Evolutionary conservation across 2,888 invertebrate species (phyloP).

Genomic region (Meiosimyza platycephala): DNA sequence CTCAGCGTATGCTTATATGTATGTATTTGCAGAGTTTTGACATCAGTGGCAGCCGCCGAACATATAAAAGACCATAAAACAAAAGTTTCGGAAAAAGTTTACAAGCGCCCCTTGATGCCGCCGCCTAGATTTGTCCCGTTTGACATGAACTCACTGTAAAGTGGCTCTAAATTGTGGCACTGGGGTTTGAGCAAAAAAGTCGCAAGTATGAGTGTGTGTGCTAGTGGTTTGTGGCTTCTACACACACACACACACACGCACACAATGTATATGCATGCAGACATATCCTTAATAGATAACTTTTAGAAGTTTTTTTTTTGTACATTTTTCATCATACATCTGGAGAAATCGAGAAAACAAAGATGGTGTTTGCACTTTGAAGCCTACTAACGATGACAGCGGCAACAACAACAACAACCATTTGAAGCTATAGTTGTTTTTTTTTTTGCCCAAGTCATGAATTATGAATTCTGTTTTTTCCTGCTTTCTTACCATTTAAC

Average conservation of each 20-base stretch:
- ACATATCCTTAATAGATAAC: background rate
- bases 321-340: no score
- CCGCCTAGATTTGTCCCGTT: background rate
- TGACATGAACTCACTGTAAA: conserved; percentile 21
- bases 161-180: conserved; percentile 31
- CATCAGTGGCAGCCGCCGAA: conserved; percentile 45
- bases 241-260: conserved; percentile 18
- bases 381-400: no score
- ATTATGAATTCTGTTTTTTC: conserved; percentile 18
- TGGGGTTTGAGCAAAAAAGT: conserved; percentile 8
- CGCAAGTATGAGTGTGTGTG: conserved; percentile 18
- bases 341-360: no score
- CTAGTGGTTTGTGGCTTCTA: conserved; percentile 12
- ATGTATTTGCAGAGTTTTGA: conserved; percentile 54
- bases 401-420: background rate
- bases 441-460: conserved; percentile 13
- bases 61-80: conserved; percentile 61
- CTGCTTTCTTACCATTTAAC: no score
- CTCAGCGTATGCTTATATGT: conserved; percentile 9
- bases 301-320: no score
- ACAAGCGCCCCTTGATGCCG: background rate
- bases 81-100: conserved; percentile 27
- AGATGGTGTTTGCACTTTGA: no score
- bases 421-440: conserved; percentile 10
- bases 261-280: background rate